Evolutionary conservation across 1,140 invertebrate genomes (phyloP).

Genomic region (Scylla paramamosain): DNA sequence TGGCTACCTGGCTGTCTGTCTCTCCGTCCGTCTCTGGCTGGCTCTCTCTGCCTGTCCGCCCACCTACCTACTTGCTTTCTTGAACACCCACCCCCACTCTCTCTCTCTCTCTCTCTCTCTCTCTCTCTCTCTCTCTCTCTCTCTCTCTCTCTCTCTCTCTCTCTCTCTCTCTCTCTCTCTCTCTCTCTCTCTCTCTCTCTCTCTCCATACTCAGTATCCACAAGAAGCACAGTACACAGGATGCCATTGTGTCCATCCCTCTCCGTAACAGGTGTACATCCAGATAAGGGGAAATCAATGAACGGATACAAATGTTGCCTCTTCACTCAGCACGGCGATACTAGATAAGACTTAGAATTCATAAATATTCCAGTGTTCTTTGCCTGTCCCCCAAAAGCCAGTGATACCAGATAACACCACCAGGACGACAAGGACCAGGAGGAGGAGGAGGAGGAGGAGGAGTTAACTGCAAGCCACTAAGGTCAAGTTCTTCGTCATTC

Average conservation of each 20-base stretch:
- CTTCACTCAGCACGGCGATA: not conserved
- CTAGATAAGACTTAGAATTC: not conserved
- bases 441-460: no score
- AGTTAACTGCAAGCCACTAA: no score
- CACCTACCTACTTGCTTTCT: no score
- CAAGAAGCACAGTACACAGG: not conserved
- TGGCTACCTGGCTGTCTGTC: not conserved
- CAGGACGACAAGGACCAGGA: not conserved
- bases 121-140: constrained; percentile 33
- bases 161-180: constrained; percentile 14
- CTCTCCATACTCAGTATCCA: not conserved
- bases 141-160: constrained; percentile 36
- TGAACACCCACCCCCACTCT: no score
- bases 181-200: not conserved
- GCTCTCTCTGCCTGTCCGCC: no score
- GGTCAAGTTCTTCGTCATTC: no score
- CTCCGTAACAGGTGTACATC: not conserved
- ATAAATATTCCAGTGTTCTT: not conserved
- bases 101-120: not conserved
- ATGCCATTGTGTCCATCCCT: constrained; percentile 1
- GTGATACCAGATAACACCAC: not conserved
- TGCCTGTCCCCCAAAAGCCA: not conserved
- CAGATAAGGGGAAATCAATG: not conserved
- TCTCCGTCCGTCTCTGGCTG: not conserved
- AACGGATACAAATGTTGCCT: not conserved